Base-by-base conservation (phyloP, 2,113 vertebrate species). In the Callorhinus ursinus region DNA sequence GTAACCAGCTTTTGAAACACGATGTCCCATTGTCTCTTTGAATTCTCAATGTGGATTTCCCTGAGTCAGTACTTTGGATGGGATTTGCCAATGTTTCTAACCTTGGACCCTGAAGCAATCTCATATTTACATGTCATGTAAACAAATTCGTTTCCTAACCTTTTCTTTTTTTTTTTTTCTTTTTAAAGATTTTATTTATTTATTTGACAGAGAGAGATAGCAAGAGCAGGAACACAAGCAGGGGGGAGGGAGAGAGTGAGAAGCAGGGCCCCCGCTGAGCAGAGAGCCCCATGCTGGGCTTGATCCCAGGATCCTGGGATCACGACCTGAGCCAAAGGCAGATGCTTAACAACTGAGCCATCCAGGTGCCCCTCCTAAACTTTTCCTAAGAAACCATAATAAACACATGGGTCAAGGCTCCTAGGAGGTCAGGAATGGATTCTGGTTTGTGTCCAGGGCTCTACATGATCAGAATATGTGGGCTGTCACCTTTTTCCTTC, bases 11-110 rank as follows among this genome's bases (percentile, higher is more conserved):
- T 71, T 42, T 67, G 53, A 82, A 84, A 39, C 6, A 19, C 5
- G 4, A 0, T 19, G 18, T 65, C 9, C 46, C 24, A 46, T 63
- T 42, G 53, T 97, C 88, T 98, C 97, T 96, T 98, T 98, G 97
- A 97, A 97, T 97, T 98, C 79, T 89, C 26, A 79, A 85, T n/a
- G 39, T 74, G 84, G 95, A 80, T 65, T 90, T 98, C 46, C 96
- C 9, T 24, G 80, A 95, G 95, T 98, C 93, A 98, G 96, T 98
- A 92, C 97, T 98, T 98, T 98, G 86, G 94, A 86, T 18, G 31
- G 36, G 7, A 65, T 94, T 92, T 96, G 81, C 21, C 63, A 79
- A 72, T 86, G 6, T 83, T 80, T 90, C 21, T 72, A 96, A 96
- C 74, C 46, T 96, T 92, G 49, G 28, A 72, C n/a, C 46, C 39